A percentile compares a stretch with the other conserved stretches of the same genome.
Evolutionary conservation across 2,888 invertebrate species (phyloP).

Genomic region (Lycia hirtaria): DNA sequence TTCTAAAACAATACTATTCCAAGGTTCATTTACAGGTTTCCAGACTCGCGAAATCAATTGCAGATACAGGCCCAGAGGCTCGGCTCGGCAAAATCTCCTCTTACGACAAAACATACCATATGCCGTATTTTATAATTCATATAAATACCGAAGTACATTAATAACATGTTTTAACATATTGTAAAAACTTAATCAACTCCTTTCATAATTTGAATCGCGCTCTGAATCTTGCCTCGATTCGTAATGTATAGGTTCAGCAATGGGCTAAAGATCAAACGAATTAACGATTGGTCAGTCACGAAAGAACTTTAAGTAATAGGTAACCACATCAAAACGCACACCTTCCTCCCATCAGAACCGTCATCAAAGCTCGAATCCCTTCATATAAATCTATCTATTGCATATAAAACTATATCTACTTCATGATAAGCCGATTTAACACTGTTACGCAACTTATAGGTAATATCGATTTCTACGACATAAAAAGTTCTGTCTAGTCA

Average conservation of each 20-base stretch:
- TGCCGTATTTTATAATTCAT: too few relatives aligned
- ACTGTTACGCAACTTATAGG: constrained; percentile 14
- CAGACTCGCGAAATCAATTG: too few relatives aligned
- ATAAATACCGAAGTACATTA: too few relatives aligned
- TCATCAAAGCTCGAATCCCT: constrained; percentile 33
- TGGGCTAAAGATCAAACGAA: constrained; percentile 33
- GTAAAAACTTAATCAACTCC: not conserved
- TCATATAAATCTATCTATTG: constrained; percentile 18
- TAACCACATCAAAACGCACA: constrained; percentile 29
- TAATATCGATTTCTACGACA: constrained; percentile 24
- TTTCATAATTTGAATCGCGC: not conserved
- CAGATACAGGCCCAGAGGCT: too few relatives aligned
- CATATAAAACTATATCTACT: not conserved
- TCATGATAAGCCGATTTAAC: constrained; percentile 5
- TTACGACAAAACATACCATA: too few relatives aligned
- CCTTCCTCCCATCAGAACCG: constrained; percentile 11
- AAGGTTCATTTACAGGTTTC: too few relatives aligned
- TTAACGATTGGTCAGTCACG: constrained; percentile 24
- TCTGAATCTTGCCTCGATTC: not conserved
- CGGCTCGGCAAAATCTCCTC: too few relatives aligned
- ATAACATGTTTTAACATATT: too few relatives aligned
- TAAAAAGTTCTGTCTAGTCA: constrained; percentile 25
- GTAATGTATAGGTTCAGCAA: constrained; percentile 21
- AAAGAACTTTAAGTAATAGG: constrained; percentile 6
- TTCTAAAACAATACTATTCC: too few relatives aligned